Evolutionary conservation across 1,140 invertebrate species (phyloP).

Genomic region (Caenorhabditis brenneri): DNA sequence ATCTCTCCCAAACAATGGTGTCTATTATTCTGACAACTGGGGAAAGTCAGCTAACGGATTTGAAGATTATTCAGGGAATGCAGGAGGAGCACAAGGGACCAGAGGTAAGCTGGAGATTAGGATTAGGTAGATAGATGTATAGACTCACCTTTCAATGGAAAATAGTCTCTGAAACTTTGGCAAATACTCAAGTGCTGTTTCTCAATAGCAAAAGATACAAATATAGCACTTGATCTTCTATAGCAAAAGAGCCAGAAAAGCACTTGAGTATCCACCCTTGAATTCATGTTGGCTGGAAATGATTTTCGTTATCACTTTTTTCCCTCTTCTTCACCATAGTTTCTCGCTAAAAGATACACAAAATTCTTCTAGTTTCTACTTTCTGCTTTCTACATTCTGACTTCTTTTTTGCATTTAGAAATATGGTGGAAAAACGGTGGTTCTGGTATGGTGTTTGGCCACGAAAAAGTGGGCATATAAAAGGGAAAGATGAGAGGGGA

Average conservation of each 20-base stretch:
- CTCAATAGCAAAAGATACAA: too few relatives aligned
- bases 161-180: too few relatives aligned
- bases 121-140: background rate
- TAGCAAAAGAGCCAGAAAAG: too few relatives aligned
- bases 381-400: background rate
- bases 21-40: background rate
- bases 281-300: too few relatives aligned
- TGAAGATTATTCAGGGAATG: background rate
- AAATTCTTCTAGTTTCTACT: background rate
- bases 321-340: background rate
- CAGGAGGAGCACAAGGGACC: background rate
- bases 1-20: background rate
- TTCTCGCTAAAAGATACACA: background rate
- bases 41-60: background rate
- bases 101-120: background rate
- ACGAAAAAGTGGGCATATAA: background rate
- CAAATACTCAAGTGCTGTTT: too few relatives aligned
- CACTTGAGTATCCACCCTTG: too few relatives aligned
- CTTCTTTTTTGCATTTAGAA: background rate
- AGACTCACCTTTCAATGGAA: too few relatives aligned
- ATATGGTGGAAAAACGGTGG: background rate
- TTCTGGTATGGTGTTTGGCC: background rate
- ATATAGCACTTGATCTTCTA: too few relatives aligned
- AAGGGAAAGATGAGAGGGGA: too few relatives aligned
- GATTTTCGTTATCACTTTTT: background rate